Evolutionary conservation across 2,797 vertebrate species (phyloP), one percentile per base, ranked within the genome.

Genomic region (Premnoplex brunnescens): DNA sequence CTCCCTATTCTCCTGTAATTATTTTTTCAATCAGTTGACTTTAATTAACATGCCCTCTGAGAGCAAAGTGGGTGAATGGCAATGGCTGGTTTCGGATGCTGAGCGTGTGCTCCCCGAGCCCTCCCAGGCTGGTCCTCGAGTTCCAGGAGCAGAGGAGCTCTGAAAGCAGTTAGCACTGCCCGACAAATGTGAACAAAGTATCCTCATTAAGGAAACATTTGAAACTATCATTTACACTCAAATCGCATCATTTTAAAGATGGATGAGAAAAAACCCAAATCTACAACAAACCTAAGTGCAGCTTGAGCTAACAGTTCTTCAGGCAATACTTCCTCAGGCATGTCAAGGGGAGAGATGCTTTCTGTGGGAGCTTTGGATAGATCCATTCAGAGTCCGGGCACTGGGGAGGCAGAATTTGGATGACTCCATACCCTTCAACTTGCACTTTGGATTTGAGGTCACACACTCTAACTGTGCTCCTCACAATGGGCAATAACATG

Each of bases 11-110:
- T 91, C 77, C 93, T 95, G 93, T 97, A 97, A 97, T 98, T 97
- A 97, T 95, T 97, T 97, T 98, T 97, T 97, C 97, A 97, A 94
- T 97, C 97, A 97, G 97, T 96, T 97, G 96, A 85, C 95, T 98
- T 97, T 97, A 98, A 98, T 98, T 96, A 97, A 89, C 44, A 24
- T 46, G 95, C 96, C 91, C 81, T 92, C 68, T 74, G 96, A 96
- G 97, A 97, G 91, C 43, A 32, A 2, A 71, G 34, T 30, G 14
- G 13, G 23, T 49, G 85, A 88, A 36, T 2, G 32, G 68, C 92
- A 86, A 48, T 0, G 32, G 22, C 72, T 56, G 73, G 55, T 92
- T 75, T 94, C 20, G 5, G 67, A 52, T 73, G 86, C 79, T 5
- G 58, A 77, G 68, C 51, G 12, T 48, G 90, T 54, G 88, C 59